Evolutionary conservation across 53 echinoderm and acorn worm genomes (phyloP).

Genomic region (Zoroaster sp.): DNA sequence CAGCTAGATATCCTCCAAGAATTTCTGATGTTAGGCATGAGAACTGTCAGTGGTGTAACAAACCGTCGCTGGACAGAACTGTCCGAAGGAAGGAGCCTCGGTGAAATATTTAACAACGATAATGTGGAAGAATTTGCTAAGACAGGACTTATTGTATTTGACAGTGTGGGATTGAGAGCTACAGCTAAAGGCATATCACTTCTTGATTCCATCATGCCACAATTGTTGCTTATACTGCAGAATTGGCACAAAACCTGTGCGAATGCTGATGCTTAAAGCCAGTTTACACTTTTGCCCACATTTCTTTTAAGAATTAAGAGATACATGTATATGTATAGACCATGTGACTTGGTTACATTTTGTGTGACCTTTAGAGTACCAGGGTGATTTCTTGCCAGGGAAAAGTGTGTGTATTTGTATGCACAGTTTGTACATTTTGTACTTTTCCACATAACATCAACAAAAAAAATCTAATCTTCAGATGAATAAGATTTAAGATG

Average conservation of each 20-base stretch:
- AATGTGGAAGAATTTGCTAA: constrained; percentile 4
- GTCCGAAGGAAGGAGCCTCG: constrained; percentile 30
- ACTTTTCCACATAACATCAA: too few species aligned
- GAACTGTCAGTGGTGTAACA: constrained; percentile 64
- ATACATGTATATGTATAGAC: too few species aligned
- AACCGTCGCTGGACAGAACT: constrained; percentile 60
- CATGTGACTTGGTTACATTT: too few species aligned
- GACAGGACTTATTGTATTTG: constrained; percentile 59
- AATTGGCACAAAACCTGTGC: not conserved
- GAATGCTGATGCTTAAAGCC: too few species aligned
- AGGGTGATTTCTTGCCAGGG: too few species aligned
- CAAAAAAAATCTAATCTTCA: too few species aligned
- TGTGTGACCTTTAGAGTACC: too few species aligned
- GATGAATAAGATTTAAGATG: too few species aligned
- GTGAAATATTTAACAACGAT: constrained; percentile 56
- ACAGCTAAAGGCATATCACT: constrained; percentile 66
- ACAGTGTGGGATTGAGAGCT: constrained; percentile 49
- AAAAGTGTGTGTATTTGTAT: too few species aligned
- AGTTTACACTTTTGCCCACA: too few species aligned
- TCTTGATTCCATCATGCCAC: constrained; percentile 73
- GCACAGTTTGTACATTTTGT: too few species aligned
- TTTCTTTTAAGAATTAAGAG: too few species aligned
- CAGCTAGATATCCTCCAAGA: constrained; percentile 65
- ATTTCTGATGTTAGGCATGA: constrained; percentile 66
- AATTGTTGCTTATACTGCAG: constrained; percentile 37